Evolutionary conservation across 2,888 invertebrate species (phyloP), one percentile per base, ranked within the genome.

Genomic region (Cephus pulcher): DNA sequence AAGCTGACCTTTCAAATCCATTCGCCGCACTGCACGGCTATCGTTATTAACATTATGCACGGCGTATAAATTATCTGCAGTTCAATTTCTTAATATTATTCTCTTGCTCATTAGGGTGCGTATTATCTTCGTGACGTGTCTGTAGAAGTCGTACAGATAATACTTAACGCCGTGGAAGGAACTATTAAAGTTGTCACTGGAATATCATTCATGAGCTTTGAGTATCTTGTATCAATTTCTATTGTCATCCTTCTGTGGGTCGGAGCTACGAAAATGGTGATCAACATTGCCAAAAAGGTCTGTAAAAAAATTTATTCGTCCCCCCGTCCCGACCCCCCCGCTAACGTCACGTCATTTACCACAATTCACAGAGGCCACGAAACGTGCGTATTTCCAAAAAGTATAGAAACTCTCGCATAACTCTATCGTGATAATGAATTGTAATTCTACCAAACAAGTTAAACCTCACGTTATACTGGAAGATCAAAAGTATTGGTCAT

Each of bases 201-300:
- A 15, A 88, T 90, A n/a, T 86, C 79, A 40, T 86, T 86, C 79
- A 88, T 90, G 3, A 89, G 90, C 34, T 82, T 90, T 69, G 91
- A 91, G 69, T 88, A 89, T 32, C 87, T 90, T 37, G 87, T 86
- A 0, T 86, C 86, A 0, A 88, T 88, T 1, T 89, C 88, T 37
- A 85, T 90, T 74, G 88, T 91, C 30, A 81, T 89, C 30, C 70
- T 88, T 0, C 85, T 90, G 12, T 91, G 88, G 87, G 74, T 86
- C 75, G 87, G 83, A 12, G 86, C 85, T 11, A 79, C 84, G 69
- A 87, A 86, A 75, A 77, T 89, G 75, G 34, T 84, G 3, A 76
- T 84, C 68, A 85, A 83, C 23, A 37, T 88, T 12, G 11, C 87
- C 23, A 80, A 84, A 34, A 84, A 85, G 83, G 89, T 89, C 71